Conservation (phyloP, 2,113 vertebrate genomes). For the Erythrolamprus reginae region DNA sequence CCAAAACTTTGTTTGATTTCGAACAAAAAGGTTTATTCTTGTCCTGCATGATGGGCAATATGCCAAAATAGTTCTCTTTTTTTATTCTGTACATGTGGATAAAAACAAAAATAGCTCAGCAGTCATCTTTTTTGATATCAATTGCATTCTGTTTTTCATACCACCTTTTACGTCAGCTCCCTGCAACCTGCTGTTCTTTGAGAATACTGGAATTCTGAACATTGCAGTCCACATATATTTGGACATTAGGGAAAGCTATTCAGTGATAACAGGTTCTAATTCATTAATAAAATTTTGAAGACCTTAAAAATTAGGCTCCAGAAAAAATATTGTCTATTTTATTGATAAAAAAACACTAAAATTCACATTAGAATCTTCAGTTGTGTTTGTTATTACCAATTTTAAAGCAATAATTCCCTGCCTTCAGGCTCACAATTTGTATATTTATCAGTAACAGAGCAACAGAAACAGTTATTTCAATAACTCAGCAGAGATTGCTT, state of each 20-base stretch:
- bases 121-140: background rate
- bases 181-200: background rate
- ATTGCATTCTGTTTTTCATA: background rate
- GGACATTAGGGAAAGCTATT: background rate
- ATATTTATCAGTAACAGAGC: background rate
- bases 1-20: background rate
- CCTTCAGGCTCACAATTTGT: background rate
- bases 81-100: background rate
- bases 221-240: background rate
- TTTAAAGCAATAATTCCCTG: background rate
- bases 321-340: background rate
- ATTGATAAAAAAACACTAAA: background rate
- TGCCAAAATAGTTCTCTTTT: background rate
- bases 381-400: background rate
- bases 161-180: background rate
- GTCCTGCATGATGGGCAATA: background rate
- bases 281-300: background rate
- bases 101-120: background rate
- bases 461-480: background rate
- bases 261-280: background rate
- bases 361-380: background rate
- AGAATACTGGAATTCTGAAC: background rate
- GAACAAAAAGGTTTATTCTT: background rate
- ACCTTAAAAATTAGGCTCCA: background rate
- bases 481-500: background rate